Percentiles rank a stretch among this genome's conserved stretches.
phyloP scores from a whole-genome alignment of 1,140 invertebrate species.

The Cotesia chilonis region DNA sequence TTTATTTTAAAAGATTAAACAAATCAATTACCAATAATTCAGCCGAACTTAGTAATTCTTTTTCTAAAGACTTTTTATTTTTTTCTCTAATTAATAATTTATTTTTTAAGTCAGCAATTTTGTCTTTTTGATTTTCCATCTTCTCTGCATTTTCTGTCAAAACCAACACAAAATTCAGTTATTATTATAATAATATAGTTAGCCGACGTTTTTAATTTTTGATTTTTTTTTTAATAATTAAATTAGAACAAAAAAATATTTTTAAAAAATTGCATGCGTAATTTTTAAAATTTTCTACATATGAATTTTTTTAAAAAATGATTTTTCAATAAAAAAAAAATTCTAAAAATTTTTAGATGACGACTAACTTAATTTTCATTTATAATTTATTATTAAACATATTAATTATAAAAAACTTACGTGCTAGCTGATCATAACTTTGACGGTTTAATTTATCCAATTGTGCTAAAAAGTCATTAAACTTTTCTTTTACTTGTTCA shows the following conservation, averaged over 20 bases:
- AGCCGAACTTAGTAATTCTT: not conserved
- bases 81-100: not conserved
- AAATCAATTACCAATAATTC: slow-evolving; percentile 9
- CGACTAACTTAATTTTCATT: not conserved
- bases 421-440: not conserved
- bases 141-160: not conserved
- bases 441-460: not conserved
- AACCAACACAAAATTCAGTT: not conserved
- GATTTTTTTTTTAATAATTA: too few relatives aligned
- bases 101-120: not conserved
- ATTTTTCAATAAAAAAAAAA: too few relatives aligned
- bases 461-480: not conserved
- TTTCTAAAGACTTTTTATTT: not conserved
- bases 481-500: not conserved
- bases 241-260: too few relatives aligned
- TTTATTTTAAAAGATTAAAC: too few relatives aligned
- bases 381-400: not conserved
- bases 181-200: not conserved
- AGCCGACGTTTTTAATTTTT: not conserved
- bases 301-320: too few relatives aligned
- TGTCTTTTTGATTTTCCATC: not conserved
- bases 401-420: not conserved
- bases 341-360: too few relatives aligned
- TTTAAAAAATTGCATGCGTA: too few relatives aligned
- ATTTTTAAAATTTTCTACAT: too few relatives aligned